Conservation (phyloP, 2,888 invertebrate species). For the Drosophila silvestris region DNA sequence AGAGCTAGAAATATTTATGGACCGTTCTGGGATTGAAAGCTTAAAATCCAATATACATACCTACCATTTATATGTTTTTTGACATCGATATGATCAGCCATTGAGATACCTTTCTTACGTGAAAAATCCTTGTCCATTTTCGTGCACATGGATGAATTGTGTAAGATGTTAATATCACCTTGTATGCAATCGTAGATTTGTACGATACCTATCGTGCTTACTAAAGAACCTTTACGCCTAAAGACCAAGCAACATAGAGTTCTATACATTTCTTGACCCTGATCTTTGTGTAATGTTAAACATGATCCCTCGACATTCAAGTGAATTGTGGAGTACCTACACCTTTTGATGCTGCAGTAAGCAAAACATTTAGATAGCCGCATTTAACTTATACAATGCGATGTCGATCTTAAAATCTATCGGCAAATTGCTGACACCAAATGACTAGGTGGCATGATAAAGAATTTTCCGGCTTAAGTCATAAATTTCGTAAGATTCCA, state of each 20-base stretch:
- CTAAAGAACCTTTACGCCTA: too few species aligned
- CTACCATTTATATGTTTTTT: neutral
- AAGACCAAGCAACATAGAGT: neutral
- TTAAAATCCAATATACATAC: too few species aligned
- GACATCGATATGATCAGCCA: neutral
- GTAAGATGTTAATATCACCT: too few species aligned
- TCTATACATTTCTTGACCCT: neutral
- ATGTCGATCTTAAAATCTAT: neutral
- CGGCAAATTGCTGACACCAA: neutral
- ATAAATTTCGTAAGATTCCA: neutral
- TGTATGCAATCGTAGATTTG: neutral
- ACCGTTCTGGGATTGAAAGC: too few species aligned
- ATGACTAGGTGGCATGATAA: neutral
- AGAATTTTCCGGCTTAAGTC: neutral
- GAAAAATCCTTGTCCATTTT: too few species aligned
- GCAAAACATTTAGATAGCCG: neutral
- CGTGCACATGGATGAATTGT: too few species aligned
- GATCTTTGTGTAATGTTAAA: neutral
- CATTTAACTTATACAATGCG: too few species aligned
- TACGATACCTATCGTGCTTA: too few species aligned
- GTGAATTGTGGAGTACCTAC: neutral
- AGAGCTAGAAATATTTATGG: too few species aligned
- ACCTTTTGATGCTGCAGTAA: neutral
- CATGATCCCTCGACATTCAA: neutral
- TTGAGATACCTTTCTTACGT: too few species aligned